phyloP scores from a whole-genome alignment of 2,888 invertebrate species.

The Rhabditoides inermis region DNA sequence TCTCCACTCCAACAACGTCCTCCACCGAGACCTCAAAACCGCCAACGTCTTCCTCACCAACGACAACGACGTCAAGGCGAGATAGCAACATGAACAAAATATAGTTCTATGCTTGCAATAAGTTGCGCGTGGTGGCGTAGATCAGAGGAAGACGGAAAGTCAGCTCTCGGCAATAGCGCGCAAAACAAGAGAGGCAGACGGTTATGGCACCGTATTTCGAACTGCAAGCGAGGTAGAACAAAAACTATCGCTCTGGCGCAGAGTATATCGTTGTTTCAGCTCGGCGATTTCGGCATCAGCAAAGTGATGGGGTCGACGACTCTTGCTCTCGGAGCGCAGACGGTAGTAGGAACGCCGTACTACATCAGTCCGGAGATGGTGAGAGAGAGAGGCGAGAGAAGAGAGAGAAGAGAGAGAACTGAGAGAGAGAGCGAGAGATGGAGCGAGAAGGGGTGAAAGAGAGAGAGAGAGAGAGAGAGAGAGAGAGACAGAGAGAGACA shows the following conservation, averaged over 20 bases:
- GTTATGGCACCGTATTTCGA: too few relatives aligned
- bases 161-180: too few relatives aligned
- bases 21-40: slow-evolving; percentile 67
- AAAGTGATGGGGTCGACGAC: slow-evolving; percentile 65
- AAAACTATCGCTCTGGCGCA: too few relatives aligned
- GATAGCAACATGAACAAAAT: too few relatives aligned
- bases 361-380: slow-evolving; percentile 57
- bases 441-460: neutral
- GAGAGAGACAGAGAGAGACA: neutral
- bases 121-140: too few relatives aligned
- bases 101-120: too few relatives aligned
- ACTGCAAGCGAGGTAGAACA: too few relatives aligned
- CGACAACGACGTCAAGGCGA: slow-evolving; percentile 64
- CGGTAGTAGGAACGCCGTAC: slow-evolving; percentile 58
- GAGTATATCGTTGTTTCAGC: too few relatives aligned
- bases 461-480: neutral
- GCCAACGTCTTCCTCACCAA: slow-evolving; percentile 68
- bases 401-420: neutral
- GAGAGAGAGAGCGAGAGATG: neutral
- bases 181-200: too few relatives aligned
- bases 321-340: slow-evolving; percentile 54
- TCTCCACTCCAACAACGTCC: slow-evolving; percentile 65
- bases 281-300: slow-evolving; percentile 71
- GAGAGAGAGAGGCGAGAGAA: neutral
- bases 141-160: too few relatives aligned